Percentiles rank a stretch among this genome's conserved stretches.
Conservation (phyloP, 2,113 vertebrate genomes). For the Pomatorhinus ruficollis region DNA sequence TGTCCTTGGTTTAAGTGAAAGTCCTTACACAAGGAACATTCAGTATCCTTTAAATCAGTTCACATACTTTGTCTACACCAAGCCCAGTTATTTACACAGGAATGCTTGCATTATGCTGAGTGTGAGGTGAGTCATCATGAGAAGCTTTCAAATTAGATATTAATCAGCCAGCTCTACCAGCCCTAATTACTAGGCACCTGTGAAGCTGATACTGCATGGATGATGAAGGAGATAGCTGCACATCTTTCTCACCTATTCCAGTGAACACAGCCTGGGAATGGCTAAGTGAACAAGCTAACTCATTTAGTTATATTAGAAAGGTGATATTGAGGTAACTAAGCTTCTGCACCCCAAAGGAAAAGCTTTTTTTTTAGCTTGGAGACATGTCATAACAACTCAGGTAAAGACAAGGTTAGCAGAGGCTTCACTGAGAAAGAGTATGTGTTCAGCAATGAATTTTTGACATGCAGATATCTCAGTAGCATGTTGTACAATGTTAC, state of each 20-base stretch:
- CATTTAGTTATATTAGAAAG: not conserved
- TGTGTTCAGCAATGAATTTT: not conserved
- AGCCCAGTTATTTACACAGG: not conserved
- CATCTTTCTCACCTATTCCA: not conserved
- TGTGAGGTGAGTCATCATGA: not conserved
- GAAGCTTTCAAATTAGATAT: not conserved
- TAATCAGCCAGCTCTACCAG: not conserved
- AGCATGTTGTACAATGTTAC: not conserved
- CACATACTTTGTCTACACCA: not conserved
- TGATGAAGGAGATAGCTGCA: not conserved
- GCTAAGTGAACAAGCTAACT: not conserved
- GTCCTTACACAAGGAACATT: not conserved
- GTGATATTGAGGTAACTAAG: not conserved
- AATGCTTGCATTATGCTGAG: not conserved
- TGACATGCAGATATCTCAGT: not conserved
- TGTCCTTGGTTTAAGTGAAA: not conserved
- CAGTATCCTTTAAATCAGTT: not conserved
- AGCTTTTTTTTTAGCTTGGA: not conserved
- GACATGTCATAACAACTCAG: not conserved
- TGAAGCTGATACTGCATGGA: not conserved
- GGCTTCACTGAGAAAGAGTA: not conserved
- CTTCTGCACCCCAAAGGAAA: not conserved
- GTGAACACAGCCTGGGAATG: not conserved
- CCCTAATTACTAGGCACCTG: not conserved
- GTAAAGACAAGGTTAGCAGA: not conserved